These are phyloP conservation scores for Unio pictorum DNA, from an alignment of 2,888 invertebrate genomes.

Conservation along the genomic window DNA sequence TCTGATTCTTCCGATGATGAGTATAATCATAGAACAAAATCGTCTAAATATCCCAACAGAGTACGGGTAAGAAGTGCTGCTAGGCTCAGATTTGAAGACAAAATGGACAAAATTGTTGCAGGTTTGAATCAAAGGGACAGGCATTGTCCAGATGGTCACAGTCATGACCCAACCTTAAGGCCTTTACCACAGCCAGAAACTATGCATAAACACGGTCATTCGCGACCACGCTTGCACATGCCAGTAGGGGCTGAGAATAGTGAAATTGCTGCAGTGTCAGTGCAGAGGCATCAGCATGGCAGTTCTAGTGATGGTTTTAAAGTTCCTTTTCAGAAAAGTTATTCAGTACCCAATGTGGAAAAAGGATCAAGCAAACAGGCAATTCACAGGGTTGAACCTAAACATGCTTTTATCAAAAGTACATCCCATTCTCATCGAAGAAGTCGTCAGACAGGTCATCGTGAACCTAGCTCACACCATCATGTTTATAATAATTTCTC, in stretches of 20 bases:
- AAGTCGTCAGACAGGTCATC: constrained; percentile 10
- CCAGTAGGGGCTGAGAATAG: constrained; percentile 50
- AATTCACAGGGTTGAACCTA: constrained; percentile 35
- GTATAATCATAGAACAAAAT: constrained; percentile 62
- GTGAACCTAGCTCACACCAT: constrained; percentile 13
- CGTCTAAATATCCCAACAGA: constrained; percentile 66
- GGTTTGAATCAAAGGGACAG: constrained; percentile 45
- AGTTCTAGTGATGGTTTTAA: constrained; percentile 33
- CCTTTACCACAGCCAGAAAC: constrained; percentile 22
- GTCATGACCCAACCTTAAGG: constrained; percentile 41
- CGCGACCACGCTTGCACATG: constrained; percentile 37
- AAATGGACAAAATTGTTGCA: constrained; percentile 40
- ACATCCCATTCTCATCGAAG: constrained; percentile 36
- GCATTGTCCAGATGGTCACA: constrained; percentile 33
- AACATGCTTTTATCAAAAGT: constrained; percentile 48
- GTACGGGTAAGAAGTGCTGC: constrained; percentile 22
- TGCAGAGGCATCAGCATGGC: constrained; percentile 12
- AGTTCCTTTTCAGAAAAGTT: constrained; percentile 34
- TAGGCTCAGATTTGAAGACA: constrained; percentile 22
- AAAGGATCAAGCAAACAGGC: constrained; percentile 21
- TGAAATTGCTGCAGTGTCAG: constrained; percentile 24
- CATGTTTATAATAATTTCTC: constrained; percentile 37
- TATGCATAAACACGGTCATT: constrained; percentile 18
- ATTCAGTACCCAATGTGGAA: constrained; percentile 29
- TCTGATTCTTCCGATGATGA: constrained; percentile 87